A percentile compares a stretch with the other conserved stretches of the same genome.
Conservation (phyloP, 2,113 vertebrate species). For the Pithys albifrons region DNA sequence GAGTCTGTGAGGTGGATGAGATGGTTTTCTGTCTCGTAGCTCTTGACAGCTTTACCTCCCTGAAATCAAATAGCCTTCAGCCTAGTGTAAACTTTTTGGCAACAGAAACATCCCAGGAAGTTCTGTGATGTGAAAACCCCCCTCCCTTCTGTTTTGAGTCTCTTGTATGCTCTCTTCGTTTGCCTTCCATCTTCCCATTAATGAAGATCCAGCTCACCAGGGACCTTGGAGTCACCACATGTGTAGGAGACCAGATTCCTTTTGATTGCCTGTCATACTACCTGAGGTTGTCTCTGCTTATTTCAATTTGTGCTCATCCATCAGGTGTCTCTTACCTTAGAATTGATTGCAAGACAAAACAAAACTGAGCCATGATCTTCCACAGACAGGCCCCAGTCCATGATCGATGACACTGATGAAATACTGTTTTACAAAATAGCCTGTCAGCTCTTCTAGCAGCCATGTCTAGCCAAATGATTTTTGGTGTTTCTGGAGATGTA, state of each 20-base stretch:
- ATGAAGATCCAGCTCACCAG: background rate
- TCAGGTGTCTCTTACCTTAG: background rate
- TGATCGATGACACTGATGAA: background rate
- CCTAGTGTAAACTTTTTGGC: background rate
- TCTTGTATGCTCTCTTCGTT: background rate
- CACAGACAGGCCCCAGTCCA: background rate
- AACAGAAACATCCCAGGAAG: background rate
- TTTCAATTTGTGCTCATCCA: slow-evolving; percentile 5
- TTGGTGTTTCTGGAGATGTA: background rate
- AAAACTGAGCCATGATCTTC: slow-evolving; percentile 7
- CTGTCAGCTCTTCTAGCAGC: slow-evolving; percentile 1
- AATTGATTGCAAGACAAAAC: background rate
- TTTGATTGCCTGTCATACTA: background rate
- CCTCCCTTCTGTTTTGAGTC: background rate
- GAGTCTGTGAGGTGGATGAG: fast-evolving
- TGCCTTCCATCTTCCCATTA: background rate
- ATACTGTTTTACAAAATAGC: background rate
- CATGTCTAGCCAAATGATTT: slow-evolving; percentile 1
- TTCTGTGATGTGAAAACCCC: background rate
- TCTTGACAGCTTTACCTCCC: background rate
- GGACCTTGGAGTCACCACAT: background rate
- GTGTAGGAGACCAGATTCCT: background rate
- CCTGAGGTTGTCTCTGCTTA: slow-evolving; percentile 4
- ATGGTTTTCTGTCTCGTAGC: background rate
- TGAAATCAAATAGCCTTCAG: background rate